These are phyloP conservation scores for Torymus texanus DNA, from an alignment of 2,888 invertebrate species.

Conservation along the genomic window DNA sequence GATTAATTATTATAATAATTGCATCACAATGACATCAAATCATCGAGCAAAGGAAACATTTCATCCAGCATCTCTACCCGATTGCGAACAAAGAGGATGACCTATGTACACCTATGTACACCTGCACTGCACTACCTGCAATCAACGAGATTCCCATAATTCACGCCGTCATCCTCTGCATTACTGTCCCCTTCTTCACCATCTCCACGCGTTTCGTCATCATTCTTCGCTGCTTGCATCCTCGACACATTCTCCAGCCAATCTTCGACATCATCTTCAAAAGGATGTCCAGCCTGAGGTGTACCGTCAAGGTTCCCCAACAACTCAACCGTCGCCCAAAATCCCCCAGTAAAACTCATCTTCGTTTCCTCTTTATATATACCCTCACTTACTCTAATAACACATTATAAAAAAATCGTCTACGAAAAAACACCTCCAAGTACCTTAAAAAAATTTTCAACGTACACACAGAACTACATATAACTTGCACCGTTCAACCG, in stretches of 20 bases:
- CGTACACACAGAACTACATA: too few relatives aligned
- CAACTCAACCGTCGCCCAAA: conserved; percentile 82
- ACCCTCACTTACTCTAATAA: too few relatives aligned
- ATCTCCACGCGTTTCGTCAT: conserved; percentile 36
- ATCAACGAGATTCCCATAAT: conserved; percentile 56
- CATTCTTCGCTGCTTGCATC: conserved; percentile 48
- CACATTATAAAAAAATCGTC: too few relatives aligned
- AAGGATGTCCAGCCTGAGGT: conserved; percentile 49
- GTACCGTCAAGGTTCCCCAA: conserved; percentile 65
- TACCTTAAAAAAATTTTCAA: too few relatives aligned
- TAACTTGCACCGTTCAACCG: too few relatives aligned
- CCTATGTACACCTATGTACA: too few relatives aligned
- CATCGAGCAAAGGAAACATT: too few relatives aligned
- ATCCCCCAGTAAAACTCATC: conserved; percentile 71
- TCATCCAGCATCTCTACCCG: too few relatives aligned
- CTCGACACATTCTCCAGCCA: conserved; percentile 66
- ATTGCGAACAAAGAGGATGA: too few relatives aligned
- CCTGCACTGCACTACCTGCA: conserved; percentile 55
- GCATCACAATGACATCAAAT: too few relatives aligned
- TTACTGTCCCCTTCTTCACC: conserved; percentile 39
- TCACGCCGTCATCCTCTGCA: conserved; percentile 16
- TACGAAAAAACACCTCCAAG: too few relatives aligned
- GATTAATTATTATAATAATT: too few relatives aligned
- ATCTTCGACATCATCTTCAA: conserved; percentile 65
- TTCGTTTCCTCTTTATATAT: background rate